phyloP scores from a whole-genome alignment of 2,888 invertebrate species.

The Teinopalpus imperialis region DNA sequence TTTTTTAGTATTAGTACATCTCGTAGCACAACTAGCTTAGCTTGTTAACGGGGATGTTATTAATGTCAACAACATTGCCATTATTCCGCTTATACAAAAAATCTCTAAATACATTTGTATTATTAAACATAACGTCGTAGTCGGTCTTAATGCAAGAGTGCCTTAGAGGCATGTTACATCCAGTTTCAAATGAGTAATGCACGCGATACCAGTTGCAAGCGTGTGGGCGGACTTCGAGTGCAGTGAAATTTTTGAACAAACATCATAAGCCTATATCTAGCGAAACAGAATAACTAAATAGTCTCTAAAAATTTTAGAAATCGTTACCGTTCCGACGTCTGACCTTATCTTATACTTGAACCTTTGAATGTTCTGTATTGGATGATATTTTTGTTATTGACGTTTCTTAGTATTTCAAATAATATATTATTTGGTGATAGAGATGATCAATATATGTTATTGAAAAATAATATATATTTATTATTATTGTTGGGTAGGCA shows the following conservation, averaged over 20 bases:
- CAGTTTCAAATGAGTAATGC: slow-evolving; percentile 32
- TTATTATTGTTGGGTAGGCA: no score
- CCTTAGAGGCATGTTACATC: slow-evolving; percentile 8
- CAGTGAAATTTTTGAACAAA: slow-evolving; percentile 66
- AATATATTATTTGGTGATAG: no score
- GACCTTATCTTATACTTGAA: slow-evolving; percentile 5
- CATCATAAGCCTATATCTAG: slow-evolving; percentile 31
- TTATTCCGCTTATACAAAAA: no score
- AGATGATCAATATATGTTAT: no score
- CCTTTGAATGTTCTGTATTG: slow-evolving; percentile 3
- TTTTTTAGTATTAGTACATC: no score
- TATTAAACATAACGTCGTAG: no score
- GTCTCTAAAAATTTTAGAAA: slow-evolving; percentile 1
- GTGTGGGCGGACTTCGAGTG: slow-evolving; percentile 57
- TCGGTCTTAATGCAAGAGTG: not conserved
- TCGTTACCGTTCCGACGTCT: slow-evolving; percentile 9
- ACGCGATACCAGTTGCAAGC: slow-evolving; percentile 29
- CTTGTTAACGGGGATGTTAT: no score
- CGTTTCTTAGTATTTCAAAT: not conserved
- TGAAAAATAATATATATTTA: no score
- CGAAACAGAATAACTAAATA: slow-evolving; percentile 8
- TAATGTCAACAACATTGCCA: no score
- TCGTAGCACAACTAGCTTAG: no score
- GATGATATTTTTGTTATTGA: slow-evolving; percentile 5
- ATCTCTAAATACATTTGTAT: no score